Base-by-base conservation (phyloP, 1,140 invertebrate species). In the Caenorhabditis tropicalis region DNA sequence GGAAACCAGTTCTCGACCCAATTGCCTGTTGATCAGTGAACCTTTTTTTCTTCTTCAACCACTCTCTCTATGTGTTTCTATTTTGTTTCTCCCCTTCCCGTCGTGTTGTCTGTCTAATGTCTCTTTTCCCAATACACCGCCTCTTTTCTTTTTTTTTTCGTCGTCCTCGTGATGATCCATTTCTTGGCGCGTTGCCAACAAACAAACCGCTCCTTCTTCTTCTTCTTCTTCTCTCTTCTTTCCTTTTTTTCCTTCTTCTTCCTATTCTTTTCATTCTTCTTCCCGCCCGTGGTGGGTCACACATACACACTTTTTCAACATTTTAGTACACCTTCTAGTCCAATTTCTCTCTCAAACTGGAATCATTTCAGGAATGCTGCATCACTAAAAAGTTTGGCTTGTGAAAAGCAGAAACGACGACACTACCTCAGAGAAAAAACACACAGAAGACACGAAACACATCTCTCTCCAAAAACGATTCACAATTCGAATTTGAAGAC, bases 121-220 rank as follows among this genome's bases (percentile, higher is more conserved):
- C 10, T 24, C 21, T 10, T 74, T 29, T 74, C 36, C 15, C n/a
- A 74, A n/a, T 74, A 51, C 53, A 56, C 65, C 53, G 36, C 65
- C 65, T 46, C 36, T 46, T 46, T 36, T 46, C 33, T 43, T 74
- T n/a, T 46, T 29, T n/a, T 46, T 74, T 31, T 31, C 24, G 15
- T 43, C 39, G 29, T 74, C 65, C 65, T 74, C 65, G 65, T 74
- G 65, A 74, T 74, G 65, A 74, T 74, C 65, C 65, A 74, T 74
- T 74, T 74, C 65, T 74, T 74, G 65, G 65, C 65, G 65, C 65
- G 65, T 43, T 74, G 65, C 65, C 65, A 74, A 74, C 65, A 74
- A 74, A 74, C 65, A 74, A 74, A 74, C 65, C 65, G 65, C 65
- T 74, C 65, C 65, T 74, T 74, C 65, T 74, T 74, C 36, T 74